Conservation (phyloP, 2,113 vertebrate species). For the Etheostoma spectabile region DNA sequence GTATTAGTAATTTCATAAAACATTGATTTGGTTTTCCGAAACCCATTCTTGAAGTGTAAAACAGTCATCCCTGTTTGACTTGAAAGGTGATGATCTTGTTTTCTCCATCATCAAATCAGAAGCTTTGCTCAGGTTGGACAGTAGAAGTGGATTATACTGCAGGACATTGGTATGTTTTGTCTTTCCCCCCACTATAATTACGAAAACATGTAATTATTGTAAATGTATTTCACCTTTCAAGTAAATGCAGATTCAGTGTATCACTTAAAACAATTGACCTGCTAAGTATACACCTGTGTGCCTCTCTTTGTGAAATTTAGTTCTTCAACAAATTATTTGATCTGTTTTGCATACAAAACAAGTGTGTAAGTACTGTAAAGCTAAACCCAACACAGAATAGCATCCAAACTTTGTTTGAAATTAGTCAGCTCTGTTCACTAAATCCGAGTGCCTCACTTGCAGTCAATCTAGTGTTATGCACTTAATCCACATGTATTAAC, state of each 20-base stretch:
- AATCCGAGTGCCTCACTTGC: conserved; percentile 6
- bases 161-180: not conserved
- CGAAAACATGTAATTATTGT: not conserved
- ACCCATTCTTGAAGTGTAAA: not conserved
- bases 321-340: not conserved
- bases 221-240: not conserved
- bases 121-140: not conserved
- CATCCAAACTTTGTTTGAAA: not conserved
- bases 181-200: not conserved
- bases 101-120: not conserved
- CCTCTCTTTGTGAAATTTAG: not conserved
- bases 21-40: not conserved
- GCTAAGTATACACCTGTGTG: not conserved
- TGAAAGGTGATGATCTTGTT: not conserved
- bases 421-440: not conserved
- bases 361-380: not conserved
- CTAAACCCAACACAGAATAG: not conserved
- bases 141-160: not conserved
- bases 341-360: not conserved
- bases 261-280: not conserved
- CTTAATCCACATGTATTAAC: conserved; percentile 61
- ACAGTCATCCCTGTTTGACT: too few species aligned
- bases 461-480: conserved; percentile 32
- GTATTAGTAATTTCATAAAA: not conserved
- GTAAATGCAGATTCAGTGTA: not conserved